These are phyloP conservation scores for Eulacestoma nigropectus DNA, from an alignment of 2,113 vertebrate genomes.

Conservation along the genomic window DNA sequence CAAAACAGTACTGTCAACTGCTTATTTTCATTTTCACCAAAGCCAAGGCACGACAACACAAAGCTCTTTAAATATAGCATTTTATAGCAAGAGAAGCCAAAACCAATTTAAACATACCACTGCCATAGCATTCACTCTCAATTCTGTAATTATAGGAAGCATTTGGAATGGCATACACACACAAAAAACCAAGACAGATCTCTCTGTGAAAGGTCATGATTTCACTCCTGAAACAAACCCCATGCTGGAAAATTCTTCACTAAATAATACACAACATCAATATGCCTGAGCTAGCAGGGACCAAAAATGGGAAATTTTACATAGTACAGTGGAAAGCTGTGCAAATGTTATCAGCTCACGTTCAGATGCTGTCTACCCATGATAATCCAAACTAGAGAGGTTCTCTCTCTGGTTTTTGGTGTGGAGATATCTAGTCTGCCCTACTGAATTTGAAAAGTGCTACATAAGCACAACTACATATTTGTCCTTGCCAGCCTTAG, in stretches of 20 bases:
- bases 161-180: background rate
- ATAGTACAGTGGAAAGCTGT: background rate
- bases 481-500: background rate
- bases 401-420: background rate
- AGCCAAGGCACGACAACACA: background rate
- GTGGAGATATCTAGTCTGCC: background rate
- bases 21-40: background rate
- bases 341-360: background rate
- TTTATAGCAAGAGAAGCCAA: background rate
- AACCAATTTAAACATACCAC: background rate
- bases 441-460: background rate
- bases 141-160: background rate
- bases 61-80: background rate
- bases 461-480: background rate
- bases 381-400: background rate
- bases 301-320: background rate
- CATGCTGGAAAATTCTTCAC: background rate
- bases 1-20: background rate
- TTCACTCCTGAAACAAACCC: background rate
- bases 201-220: background rate
- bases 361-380: background rate
- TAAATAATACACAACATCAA: background rate
- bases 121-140: background rate
- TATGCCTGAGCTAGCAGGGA: background rate
- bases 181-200: background rate